Percentiles rank a stretch among this genome's conserved stretches.
These are phyloP conservation scores for Euplagia quadripunctaria DNA, from an alignment of 2,888 invertebrate genomes.

Conservation along the genomic window DNA sequence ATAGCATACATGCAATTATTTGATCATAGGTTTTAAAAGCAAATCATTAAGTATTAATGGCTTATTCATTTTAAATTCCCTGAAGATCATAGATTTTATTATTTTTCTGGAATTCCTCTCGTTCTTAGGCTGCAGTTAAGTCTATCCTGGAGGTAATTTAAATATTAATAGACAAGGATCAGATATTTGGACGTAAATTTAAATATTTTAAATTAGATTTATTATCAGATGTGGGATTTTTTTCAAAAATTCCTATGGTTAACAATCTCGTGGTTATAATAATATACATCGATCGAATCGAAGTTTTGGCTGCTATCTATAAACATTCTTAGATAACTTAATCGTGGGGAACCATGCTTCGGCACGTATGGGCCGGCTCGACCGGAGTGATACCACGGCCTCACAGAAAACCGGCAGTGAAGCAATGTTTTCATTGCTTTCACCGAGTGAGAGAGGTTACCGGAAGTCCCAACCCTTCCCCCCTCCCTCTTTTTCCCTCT, in stretches of 20 bases:
- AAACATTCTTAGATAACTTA: no score
- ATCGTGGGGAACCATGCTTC: no score
- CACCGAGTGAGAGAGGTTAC: no score
- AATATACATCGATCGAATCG: not conserved
- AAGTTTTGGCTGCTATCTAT: no score
- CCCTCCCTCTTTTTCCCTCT: no score
- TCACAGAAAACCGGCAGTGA: no score
- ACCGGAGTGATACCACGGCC: no score
- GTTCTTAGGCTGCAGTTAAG: not conserved
- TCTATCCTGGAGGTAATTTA: not conserved
- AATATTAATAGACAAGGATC: not conserved
- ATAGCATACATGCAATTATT: not conserved
- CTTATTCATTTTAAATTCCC: not conserved
- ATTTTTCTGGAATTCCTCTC: not conserved
- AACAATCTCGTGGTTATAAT: not conserved
- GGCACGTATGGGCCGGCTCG: no score
- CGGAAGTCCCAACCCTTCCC: no score
- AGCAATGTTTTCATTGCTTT: no score
- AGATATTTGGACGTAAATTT: not conserved
- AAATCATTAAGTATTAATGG: not conserved
- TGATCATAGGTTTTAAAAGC: not conserved
- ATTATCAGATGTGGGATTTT: not conserved
- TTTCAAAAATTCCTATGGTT: not conserved
- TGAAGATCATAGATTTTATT: not conserved
- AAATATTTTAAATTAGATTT: not conserved